These are phyloP conservation scores for Polyommatus icarus DNA, from an alignment of 2,888 invertebrate genomes.

Conservation along the genomic window DNA sequence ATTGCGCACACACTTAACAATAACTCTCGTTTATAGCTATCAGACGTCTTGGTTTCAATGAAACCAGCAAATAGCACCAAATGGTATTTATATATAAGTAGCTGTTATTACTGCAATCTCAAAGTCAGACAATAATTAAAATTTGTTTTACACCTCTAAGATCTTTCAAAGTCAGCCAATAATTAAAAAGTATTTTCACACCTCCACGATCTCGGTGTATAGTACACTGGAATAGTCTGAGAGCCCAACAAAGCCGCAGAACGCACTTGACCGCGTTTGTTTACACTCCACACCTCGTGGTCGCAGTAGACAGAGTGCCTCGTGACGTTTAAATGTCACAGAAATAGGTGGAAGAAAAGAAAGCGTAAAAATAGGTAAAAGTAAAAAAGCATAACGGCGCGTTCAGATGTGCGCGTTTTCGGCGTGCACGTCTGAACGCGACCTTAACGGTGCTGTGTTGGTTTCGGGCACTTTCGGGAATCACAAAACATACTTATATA, in stretches of 20 bases:
- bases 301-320: background rate
- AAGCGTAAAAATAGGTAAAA: background rate
- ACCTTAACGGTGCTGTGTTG: too few species aligned
- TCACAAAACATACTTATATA: too few species aligned
- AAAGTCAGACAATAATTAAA: background rate
- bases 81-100: too few species aligned
- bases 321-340: background rate
- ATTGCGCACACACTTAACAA: too few species aligned
- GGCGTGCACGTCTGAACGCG: too few species aligned
- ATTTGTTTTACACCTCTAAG: background rate
- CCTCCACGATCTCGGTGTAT: background rate
- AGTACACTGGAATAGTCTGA: slow-evolving; percentile 5
- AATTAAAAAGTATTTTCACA: slow-evolving; percentile 1
- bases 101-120: too few species aligned
- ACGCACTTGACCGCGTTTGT: slow-evolving; percentile 25
- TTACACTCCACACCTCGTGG: slow-evolving; percentile 16
- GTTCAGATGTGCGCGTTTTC: too few species aligned
- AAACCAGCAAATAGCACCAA: too few species aligned
- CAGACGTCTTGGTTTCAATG: too few species aligned
- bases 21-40: too few species aligned
- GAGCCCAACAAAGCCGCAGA: slow-evolving; percentile 15
- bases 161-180: background rate
- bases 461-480: too few species aligned
- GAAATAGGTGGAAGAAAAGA: background rate
- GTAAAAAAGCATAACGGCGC: too few species aligned